Evolutionary conservation across 2,113 vertebrate species (phyloP).

Genomic region (Phyllopteryx taeniolatus): DNA sequence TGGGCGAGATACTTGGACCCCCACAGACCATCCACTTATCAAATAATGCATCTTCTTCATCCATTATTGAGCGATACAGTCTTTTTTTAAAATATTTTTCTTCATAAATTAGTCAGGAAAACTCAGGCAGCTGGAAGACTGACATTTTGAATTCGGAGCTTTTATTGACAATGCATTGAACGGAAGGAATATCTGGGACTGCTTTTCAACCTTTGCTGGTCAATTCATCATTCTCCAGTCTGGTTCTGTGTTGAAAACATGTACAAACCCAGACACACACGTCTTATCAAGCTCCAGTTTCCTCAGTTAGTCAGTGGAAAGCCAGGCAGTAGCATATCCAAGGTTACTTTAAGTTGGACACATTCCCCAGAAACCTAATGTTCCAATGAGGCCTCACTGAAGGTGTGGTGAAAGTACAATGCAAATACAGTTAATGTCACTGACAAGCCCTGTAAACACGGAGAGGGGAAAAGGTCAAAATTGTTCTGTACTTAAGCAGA

Average conservation of each 20-base stretch:
- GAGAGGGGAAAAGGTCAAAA: slow-evolving; percentile 15
- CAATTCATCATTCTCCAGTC: background rate
- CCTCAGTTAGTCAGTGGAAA: slow-evolving; percentile 31
- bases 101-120: slow-evolving; percentile 56
- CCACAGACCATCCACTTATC: slow-evolving; percentile 1
- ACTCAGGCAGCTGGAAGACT: slow-evolving; percentile 46
- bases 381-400: background rate
- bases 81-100: slow-evolving; percentile 36
- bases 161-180: slow-evolving; percentile 54
- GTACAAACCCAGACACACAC: slow-evolving; percentile 11
- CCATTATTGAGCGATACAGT: slow-evolving; percentile 55
- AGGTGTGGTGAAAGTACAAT: slow-evolving; percentile 42
- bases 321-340: slow-evolving; percentile 16
- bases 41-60: slow-evolving; percentile 46
- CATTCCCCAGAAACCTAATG: background rate
- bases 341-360: slow-evolving; percentile 20
- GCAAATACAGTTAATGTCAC: slow-evolving; percentile 25
- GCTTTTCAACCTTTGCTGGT: slow-evolving; percentile 9
- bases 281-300: slow-evolving; percentile 26
- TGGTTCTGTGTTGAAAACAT: background rate
- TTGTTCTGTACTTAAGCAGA: background rate
- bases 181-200: slow-evolving; percentile 9
- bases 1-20: background rate
- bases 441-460: slow-evolving; percentile 45
- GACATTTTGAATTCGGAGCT: slow-evolving; percentile 58